Evolutionary conservation across 2,888 invertebrate species (phyloP).

Genomic region (Horisme vitalbata): DNA sequence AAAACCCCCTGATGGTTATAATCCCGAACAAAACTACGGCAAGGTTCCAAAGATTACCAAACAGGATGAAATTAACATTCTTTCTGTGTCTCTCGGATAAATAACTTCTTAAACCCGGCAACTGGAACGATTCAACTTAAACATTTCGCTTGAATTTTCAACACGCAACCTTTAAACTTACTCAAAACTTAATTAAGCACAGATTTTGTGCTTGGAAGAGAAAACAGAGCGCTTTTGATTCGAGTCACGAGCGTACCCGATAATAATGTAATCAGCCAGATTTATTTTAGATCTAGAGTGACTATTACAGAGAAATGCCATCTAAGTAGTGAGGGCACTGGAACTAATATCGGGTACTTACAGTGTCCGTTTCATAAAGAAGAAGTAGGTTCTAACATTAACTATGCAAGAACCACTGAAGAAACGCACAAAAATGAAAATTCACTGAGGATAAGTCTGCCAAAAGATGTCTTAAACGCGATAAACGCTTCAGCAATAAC

Average conservation of each 20-base stretch:
- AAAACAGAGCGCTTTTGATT: conserved; percentile 18
- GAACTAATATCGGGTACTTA: too few species aligned
- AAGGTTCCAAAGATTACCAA: conserved; percentile 15
- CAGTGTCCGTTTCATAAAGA: too few species aligned
- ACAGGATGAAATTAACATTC: conserved; percentile 21
- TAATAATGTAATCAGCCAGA: conserved; percentile 24
- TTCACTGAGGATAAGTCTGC: too few species aligned
- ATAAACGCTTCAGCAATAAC: too few species aligned
- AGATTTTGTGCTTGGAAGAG: conserved; percentile 30
- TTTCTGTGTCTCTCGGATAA: conserved; percentile 19
- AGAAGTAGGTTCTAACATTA: too few species aligned
- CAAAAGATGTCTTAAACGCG: too few species aligned
- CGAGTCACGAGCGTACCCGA: conserved; percentile 22
- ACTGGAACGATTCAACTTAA: conserved; percentile 29
- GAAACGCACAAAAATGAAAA: too few species aligned
- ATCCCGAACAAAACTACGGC: conserved; percentile 10
- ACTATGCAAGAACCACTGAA: too few species aligned
- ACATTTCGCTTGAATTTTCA: conserved; percentile 27
- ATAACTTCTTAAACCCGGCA: conserved; percentile 13
- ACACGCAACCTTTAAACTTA: conserved; percentile 35
- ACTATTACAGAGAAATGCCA: conserved; percentile 10
- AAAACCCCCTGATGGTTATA: conserved; percentile 3
- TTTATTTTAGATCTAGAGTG: conserved; percentile 18
- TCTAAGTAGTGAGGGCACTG: neutral
- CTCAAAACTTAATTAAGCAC: conserved; percentile 35